These are phyloP conservation scores for Andrena haemorrhoa DNA, from an alignment of 2,888 invertebrate species.

Conservation along the genomic window DNA sequence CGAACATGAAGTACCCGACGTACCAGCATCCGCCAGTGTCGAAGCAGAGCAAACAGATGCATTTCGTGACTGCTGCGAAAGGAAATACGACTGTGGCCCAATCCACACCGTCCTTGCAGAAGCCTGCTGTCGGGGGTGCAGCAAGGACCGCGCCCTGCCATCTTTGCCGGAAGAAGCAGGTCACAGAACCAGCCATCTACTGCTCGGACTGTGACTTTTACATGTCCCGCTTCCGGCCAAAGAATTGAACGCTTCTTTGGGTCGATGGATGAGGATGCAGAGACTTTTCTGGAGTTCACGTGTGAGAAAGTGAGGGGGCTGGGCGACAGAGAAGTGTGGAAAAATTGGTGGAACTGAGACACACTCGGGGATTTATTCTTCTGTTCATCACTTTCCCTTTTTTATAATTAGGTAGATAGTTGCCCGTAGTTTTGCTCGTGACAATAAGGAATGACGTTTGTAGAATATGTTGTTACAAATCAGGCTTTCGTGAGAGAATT, in stretches of 20 bases:
- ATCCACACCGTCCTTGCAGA: constrained; percentile 86
- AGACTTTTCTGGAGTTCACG: too few relatives aligned
- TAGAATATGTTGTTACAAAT: not conserved
- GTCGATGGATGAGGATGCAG: too few relatives aligned
- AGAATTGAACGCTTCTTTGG: constrained; percentile 82
- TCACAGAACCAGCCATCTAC: constrained; percentile 92
- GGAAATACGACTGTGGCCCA: constrained; percentile 87
- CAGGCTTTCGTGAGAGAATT: too few relatives aligned
- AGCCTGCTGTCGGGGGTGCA: constrained; percentile 33
- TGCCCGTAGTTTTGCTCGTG: too few relatives aligned
- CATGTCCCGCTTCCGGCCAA: constrained; percentile 93
- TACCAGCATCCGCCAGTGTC: constrained; percentile 89
- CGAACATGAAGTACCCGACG: constrained; percentile 85
- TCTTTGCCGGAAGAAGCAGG: constrained; percentile 94
- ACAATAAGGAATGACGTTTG: not conserved
- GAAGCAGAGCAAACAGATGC: constrained; percentile 87
- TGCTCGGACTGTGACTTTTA: constrained; percentile 97
- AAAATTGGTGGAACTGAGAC: too few relatives aligned
- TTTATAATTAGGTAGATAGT: too few relatives aligned
- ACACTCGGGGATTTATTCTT: too few relatives aligned
- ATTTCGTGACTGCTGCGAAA: constrained; percentile 91
- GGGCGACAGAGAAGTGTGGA: too few relatives aligned
- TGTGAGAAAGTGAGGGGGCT: too few relatives aligned
- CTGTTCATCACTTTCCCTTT: too few relatives aligned
- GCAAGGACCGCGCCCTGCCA: constrained; percentile 91